Evolutionary conservation across 2,797 vertebrate genomes (phyloP).

Genomic region (Amniataba percoides): DNA sequence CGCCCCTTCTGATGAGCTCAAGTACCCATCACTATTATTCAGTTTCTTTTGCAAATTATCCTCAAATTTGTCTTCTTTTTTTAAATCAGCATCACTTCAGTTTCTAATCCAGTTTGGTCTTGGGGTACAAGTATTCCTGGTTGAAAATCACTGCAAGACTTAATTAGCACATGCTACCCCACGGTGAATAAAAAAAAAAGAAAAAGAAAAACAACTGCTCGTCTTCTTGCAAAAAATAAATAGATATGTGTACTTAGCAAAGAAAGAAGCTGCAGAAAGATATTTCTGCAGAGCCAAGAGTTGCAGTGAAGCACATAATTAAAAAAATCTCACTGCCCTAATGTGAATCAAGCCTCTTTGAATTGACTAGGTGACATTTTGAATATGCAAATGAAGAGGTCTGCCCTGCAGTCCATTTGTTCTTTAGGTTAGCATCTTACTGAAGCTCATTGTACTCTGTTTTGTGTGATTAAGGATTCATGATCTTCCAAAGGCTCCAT

Average conservation of each 20-base stretch:
- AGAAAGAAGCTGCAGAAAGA: too few species aligned
- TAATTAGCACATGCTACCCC: background rate
- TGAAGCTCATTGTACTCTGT: constrained; percentile 32
- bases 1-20: background rate
- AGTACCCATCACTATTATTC: background rate
- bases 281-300: background rate
- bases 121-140: background rate
- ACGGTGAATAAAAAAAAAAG: background rate
- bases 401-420: constrained; percentile 4
- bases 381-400: constrained; percentile 27
- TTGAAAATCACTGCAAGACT: background rate
- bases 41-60: too few species aligned
- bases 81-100: background rate
- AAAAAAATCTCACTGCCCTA: background rate
- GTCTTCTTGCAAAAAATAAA: background rate
- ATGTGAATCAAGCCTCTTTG: constrained; percentile 7
- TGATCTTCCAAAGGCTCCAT: background rate
- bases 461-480: constrained; percentile 35
- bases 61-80: too few species aligned
- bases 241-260: background rate
- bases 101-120: background rate
- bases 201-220: background rate
- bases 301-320: background rate
- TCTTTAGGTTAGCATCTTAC: constrained; percentile 7
- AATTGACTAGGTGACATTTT: constrained; percentile 21